phyloP scores from a whole-genome alignment of 1,140 invertebrate genomes.

The Drosophila littoralis region DNA sequence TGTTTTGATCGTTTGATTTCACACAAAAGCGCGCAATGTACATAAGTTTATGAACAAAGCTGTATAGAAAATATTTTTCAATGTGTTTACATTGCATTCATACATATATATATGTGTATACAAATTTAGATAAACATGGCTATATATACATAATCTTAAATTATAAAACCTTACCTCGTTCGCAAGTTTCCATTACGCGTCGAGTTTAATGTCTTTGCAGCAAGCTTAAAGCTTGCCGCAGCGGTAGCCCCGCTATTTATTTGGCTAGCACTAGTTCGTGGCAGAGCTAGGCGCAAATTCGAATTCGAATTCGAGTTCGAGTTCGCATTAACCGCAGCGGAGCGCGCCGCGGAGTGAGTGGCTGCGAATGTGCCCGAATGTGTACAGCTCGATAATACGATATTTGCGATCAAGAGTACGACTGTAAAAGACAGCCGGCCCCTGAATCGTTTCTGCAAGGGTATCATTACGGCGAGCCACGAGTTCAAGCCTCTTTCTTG shows the following conservation, averaged over 20 bases:
- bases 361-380: slow-evolving; percentile 32
- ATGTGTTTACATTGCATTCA: not conserved
- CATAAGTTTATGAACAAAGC: slow-evolving; percentile 1
- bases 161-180: slow-evolving; percentile 86
- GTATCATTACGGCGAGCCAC: slow-evolving; percentile 47
- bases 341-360: slow-evolving; percentile 33
- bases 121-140: not conserved
- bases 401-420: slow-evolving; percentile 38
- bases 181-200: slow-evolving; percentile 85
- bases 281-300: slow-evolving; percentile 58
- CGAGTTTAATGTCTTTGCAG: slow-evolving; percentile 60
- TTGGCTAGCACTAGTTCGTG: slow-evolving; percentile 71
- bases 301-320: slow-evolving; percentile 4
- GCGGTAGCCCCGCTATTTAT: slow-evolving; percentile 85
- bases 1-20: slow-evolving; percentile 61
- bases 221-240: slow-evolving; percentile 83
- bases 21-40: slow-evolving; percentile 52
- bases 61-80: slow-evolving; percentile 6
- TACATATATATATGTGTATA: not conserved
- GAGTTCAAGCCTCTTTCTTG: slow-evolving; percentile 4
- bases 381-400: not conserved
- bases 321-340: slow-evolving; percentile 53
- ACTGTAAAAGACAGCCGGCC: slow-evolving; percentile 31
- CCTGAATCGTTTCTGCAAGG: slow-evolving; percentile 28
- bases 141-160: slow-evolving; percentile 78